A percentile compares a stretch with the other conserved stretches of the same genome.
phyloP scores from a whole-genome alignment of 2,113 vertebrate species.

The Chauna torquata region DNA sequence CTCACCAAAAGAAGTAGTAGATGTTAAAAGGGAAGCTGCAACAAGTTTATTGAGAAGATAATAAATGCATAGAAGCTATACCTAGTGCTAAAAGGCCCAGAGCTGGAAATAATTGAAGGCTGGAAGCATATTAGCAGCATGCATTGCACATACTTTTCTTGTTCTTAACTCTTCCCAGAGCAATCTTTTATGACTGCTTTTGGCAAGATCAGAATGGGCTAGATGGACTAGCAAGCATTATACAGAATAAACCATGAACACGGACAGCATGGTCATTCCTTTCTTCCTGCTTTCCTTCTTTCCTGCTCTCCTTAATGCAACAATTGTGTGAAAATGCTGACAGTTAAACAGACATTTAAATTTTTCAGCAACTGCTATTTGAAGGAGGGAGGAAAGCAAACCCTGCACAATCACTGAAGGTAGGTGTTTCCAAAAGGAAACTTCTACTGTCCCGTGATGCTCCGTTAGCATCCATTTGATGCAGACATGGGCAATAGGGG shows the following conservation, averaged over 20 bases:
- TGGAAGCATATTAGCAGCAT: background rate
- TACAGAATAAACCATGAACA: background rate
- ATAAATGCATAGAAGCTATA: background rate
- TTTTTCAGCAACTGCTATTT: background rate
- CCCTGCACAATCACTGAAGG: background rate
- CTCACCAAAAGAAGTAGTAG: background rate
- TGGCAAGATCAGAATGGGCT: background rate
- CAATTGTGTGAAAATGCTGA: background rate
- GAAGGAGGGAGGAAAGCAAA: background rate
- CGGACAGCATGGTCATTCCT: background rate
- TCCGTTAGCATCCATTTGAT: background rate
- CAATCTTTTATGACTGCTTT: background rate
- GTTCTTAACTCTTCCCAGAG: background rate
- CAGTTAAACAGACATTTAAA: background rate
- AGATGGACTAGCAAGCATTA: background rate
- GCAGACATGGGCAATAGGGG: background rate
- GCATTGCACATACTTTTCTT: background rate
- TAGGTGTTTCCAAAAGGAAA: background rate
- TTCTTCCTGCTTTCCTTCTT: background rate
- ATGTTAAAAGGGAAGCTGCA: background rate
- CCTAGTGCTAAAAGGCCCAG: background rate
- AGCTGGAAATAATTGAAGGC: background rate
- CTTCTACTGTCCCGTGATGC: background rate
- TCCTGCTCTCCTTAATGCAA: background rate
- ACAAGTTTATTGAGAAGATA: background rate